These are phyloP conservation scores for Silurus aristotelis DNA, from an alignment of 2,797 vertebrate species.

Conservation along the genomic window DNA sequence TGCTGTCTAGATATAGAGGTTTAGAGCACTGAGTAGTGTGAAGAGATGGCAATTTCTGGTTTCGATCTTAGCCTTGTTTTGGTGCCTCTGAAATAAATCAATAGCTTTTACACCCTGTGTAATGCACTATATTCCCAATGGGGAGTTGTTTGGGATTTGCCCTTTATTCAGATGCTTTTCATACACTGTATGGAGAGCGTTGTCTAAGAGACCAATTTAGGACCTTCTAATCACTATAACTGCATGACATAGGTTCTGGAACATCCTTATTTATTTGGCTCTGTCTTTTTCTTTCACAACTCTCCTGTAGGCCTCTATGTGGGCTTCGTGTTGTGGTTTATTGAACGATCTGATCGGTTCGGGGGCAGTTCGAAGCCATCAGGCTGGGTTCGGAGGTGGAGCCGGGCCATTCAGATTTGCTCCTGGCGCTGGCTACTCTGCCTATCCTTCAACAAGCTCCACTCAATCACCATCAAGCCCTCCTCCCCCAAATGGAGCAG, in stretches of 20 bases:
- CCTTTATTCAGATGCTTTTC: background rate
- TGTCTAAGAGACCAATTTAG: background rate
- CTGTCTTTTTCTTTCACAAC: background rate
- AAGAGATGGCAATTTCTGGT: background rate
- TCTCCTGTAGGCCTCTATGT: conserved; percentile 88
- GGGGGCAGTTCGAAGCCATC: conserved; percentile 89
- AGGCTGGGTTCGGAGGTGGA: conserved; percentile 85
- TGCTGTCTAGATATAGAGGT: background rate
- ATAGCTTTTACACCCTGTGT: background rate
- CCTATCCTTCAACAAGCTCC: conserved; percentile 78
- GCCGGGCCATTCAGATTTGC: conserved; percentile 91
- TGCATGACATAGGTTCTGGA: background rate
- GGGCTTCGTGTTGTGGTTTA: conserved; percentile 96
- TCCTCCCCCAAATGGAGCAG: conserved; percentile 79
- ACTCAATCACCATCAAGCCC: conserved; percentile 44
- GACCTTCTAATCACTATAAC: background rate
- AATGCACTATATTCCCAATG: background rate
- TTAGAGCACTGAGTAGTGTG: no score
- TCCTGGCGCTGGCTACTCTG: conserved; percentile 85
- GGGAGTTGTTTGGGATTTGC: conserved; percentile 9
- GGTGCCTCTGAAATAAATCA: background rate
- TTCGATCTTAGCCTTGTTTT: background rate
- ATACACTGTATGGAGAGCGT: background rate
- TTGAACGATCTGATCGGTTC: conserved; percentile 99
- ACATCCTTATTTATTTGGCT: background rate